phyloP scores from a whole-genome alignment of 2,113 vertebrate species.

The Connochaetes taurinus region DNA sequence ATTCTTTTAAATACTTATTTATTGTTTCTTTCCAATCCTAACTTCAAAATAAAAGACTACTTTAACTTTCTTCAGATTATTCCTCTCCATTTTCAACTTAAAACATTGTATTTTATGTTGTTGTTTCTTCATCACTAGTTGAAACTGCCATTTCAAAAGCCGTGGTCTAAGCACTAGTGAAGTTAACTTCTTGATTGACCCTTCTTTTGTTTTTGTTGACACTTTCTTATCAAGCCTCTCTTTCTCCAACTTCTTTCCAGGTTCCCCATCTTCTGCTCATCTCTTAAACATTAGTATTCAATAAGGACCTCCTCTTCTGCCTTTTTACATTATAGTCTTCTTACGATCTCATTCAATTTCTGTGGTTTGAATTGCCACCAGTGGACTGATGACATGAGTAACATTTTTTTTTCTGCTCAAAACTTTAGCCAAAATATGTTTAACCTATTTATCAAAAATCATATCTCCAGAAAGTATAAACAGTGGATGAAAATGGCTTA shows the following conservation, averaged over 20 bases:
- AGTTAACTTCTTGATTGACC: not conserved
- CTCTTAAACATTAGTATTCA: not conserved
- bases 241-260: not conserved
- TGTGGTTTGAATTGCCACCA: not conserved
- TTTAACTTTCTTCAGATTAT: not conserved
- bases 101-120: not conserved
- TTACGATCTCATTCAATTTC: not conserved
- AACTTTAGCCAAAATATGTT: not conserved
- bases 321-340: not conserved
- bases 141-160: not conserved
- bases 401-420: not conserved
- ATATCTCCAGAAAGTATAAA: not conserved
- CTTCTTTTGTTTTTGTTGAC: not conserved
- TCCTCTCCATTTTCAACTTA: not conserved
- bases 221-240: not conserved
- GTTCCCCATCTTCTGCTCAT: not conserved
- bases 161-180: not conserved
- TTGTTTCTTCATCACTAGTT: not conserved
- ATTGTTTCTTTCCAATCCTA: not conserved
- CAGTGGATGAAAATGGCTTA: not conserved
- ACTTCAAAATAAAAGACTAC: not conserved
- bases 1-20: not conserved
- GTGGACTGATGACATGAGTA: not conserved
- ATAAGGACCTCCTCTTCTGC: not conserved
- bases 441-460: not conserved